Evolutionary conservation across 92 coral and sea anemone species (phyloP).

Genomic region (Virgularia gustaviana): DNA sequence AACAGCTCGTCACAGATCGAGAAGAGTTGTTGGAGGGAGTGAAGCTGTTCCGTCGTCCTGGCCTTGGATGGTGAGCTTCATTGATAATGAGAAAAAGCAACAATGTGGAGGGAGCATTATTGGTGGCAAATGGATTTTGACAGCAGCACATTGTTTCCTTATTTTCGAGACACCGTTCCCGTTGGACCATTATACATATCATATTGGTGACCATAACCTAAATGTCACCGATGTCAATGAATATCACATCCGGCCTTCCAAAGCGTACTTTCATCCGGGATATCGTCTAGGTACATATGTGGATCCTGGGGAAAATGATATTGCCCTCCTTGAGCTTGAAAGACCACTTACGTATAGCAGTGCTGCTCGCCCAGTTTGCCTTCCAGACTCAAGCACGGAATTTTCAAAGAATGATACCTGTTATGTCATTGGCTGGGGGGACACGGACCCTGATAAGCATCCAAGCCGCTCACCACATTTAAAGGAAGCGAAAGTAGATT

Average conservation of each 20-base stretch:
- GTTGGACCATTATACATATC: conserved; percentile 13
- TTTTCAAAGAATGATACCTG: conserved; percentile 43
- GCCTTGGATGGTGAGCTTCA: conserved; percentile 55
- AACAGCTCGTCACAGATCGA: conserved; percentile 36
- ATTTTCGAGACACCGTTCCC: not conserved
- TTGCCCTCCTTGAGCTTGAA: conserved; percentile 40
- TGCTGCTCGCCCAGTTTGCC: conserved; percentile 36
- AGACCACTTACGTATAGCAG: conserved; percentile 39
- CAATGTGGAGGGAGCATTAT: conserved; percentile 81
- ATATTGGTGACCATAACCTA: conserved; percentile 63
- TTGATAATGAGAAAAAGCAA: conserved; percentile 56
- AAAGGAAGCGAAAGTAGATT: conserved; percentile 40
- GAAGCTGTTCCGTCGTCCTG: conserved; percentile 35
- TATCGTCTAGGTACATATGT: conserved; percentile 12
- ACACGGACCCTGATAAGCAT: conserved; percentile 9
- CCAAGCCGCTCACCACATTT: conserved; percentile 28
- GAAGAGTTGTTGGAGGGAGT: conserved; percentile 46
- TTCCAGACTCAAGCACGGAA: conserved; percentile 21
- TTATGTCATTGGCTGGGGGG: conserved; percentile 45
- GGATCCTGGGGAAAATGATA: conserved; percentile 43
- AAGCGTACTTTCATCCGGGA: conserved; percentile 50
- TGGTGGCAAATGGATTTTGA: conserved; percentile 25
- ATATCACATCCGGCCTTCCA: conserved; percentile 46
- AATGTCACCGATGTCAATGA: conserved; percentile 52
- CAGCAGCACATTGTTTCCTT: conserved; percentile 46